Base-by-base conservation (phyloP, 2,888 invertebrate species). In the Eupithecia vulgata region DNA sequence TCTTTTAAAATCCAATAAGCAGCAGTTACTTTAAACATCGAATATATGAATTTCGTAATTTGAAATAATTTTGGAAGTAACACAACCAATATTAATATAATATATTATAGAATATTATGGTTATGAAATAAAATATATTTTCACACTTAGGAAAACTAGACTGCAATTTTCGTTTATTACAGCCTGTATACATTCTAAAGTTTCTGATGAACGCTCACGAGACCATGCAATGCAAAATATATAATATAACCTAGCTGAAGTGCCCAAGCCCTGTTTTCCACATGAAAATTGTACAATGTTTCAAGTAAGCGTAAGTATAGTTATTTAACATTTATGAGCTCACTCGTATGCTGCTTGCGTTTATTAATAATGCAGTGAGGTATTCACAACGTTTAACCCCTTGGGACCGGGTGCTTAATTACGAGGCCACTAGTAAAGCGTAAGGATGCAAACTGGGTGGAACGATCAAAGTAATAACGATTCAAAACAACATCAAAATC, bases 321-420 rank as follows among this genome's bases (percentile, higher is more conserved):
- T 48, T 52, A 69, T 76, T 73, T 17, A 68, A 71, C 73, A 73
- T 40, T 68, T 68, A 69, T 69, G 73, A 52, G 64, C 37, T 69
- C 61, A 40, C 65, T 65, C 37, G 61, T 61, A 59, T 73, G 71
- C 52, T 70, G 67, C 67, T 70, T 73, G 72, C 67, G 72, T 71
- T 81, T 81, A 86, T 88, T 85, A 87, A 85, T 88, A 86, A 88
- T 88, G 85, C 87, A 88, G 79, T 77, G 81, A 82, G 79, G 74
- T 82, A 81, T 83, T 84, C 81, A 79, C 81, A 82, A 82, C 83
- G 81, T 80, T 81, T 80, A 84, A 84, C 83, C 88, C 86, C 81
- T 78, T 74, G 84, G 84, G 87, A 83, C 78, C 77, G 78, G 76
- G 74, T 72, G 79, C 81, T 82, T 86, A 87, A 88, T 88, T 87